Evolutionary conservation across 1,140 invertebrate genomes (phyloP).

Genomic region (Planococcus citri): DNA sequence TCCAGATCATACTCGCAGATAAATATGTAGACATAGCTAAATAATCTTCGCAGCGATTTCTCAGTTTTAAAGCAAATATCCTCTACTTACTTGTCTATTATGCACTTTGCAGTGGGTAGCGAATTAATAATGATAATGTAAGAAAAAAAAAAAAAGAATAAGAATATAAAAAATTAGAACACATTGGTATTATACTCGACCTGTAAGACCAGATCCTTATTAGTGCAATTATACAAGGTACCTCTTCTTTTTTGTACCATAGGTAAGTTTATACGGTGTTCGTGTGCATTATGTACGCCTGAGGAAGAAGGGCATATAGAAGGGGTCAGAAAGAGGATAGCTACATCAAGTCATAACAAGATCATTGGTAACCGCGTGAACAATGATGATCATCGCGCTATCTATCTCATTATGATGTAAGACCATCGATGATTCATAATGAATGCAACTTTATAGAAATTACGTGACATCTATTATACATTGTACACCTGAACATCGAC

Average conservation of each 20-base stretch:
- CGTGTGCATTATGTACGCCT: no score
- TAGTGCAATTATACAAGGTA: constrained; percentile 13
- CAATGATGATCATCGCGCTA: constrained; percentile 1
- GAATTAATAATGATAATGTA: background rate
- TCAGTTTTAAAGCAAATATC: no score
- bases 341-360: background rate
- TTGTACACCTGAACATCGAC: constrained; percentile 13
- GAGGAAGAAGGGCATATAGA: background rate
- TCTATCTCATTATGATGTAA: constrained; percentile 20
- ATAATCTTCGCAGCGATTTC: no score
- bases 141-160: background rate
- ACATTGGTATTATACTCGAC: constrained; percentile 8
- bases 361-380: constrained; percentile 3
- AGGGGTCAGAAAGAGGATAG: background rate
- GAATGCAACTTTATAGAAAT: constrained; percentile 12
- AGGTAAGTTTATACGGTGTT: background rate
- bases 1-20: no score
- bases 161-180: background rate
- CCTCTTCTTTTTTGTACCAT: background rate
- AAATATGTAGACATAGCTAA: no score
- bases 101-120: no score
- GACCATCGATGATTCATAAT: constrained; percentile 19
- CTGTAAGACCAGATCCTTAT: constrained; percentile 13
- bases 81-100: no score
- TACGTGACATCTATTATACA: constrained; percentile 17